Base-by-base conservation (phyloP, 2,888 invertebrate species). In the Ectemnius lituratus region DNA sequence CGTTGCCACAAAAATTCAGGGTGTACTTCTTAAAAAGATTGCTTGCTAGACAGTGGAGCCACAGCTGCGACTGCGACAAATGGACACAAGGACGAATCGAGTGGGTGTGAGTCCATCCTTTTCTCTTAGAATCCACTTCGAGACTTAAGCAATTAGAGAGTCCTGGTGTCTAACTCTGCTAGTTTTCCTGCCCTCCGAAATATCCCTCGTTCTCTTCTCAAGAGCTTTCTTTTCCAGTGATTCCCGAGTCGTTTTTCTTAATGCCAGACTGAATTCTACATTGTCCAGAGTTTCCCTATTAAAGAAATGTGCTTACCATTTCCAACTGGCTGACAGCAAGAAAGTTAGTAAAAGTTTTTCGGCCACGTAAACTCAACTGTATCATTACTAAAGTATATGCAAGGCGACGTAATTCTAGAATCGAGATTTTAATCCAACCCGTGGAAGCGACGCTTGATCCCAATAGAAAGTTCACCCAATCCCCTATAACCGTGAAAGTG, bases 1-100 rank as follows among this genome's bases (percentile, higher is more conserved):
- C 60, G 52, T 49, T 56, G 52, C 27, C 57, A 49, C 45, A 18
- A 11, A 8, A 18, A 20, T 46, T 14, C 11, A 8, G 57, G 61
- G n/a, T 80, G 75, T 78, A 67, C 70, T 78, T 80, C 75, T 78
- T 77, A 67, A 75, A 80, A 76, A 68, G 58, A 52, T 16, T 16
- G 52, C 16, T 16, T n/a, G 8, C 16, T 52, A 16, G 14, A 58
- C n/a, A n/a, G 16, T 60, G 23, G 16, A 59, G 16, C 62, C 45
- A 28, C 23, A 5, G 20, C n/a, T 16, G 61, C 47, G 8, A 18
- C 14, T 23, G 14, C 13, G 16, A 11, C 5, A 16, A 20, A 18
- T 11, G 28, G 28, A 37, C 20, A 8, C 8, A 56, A 37, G 46
- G 27, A n/a, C 13, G 52, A 20, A 8, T n/a, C 52, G 20, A 20